Conservation (phyloP, 2,888 invertebrate species). For the Ochropleura plecta region DNA sequence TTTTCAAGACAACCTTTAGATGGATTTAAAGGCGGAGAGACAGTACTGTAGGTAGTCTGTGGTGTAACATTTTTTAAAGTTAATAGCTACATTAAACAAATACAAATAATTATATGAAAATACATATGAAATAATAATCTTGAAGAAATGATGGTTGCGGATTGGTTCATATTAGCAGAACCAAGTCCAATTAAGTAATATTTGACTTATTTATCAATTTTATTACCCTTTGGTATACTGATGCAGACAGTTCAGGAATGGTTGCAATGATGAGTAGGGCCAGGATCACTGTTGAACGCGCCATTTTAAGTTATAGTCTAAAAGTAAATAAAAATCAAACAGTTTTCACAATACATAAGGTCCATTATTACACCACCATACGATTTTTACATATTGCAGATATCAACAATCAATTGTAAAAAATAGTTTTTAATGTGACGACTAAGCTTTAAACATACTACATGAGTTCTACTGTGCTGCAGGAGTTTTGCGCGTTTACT, state of each 20-base stretch:
- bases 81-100: too few relatives aligned
- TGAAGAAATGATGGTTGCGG: background rate
- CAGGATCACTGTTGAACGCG: background rate
- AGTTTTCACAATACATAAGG: slow-evolving; percentile 5
- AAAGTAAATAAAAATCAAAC: background rate
- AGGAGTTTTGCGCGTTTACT: too few relatives aligned
- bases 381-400: background rate
- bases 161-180: background rate
- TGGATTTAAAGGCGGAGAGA: too few relatives aligned
- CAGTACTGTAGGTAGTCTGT: too few relatives aligned
- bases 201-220: background rate
- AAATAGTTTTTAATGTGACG: background rate
- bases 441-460: background rate
- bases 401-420: background rate
- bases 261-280: slow-evolving; percentile 1
- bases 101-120: too few relatives aligned
- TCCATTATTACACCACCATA: background rate
- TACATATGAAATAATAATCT: too few relatives aligned
- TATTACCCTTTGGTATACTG: slow-evolving; percentile 12
- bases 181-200: background rate
- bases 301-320: slow-evolving; percentile 10
- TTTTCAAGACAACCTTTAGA: too few relatives aligned
- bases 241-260: background rate
- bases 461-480: too few relatives aligned
- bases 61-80: too few relatives aligned